A percentile compares a stretch with the other conserved stretches of the same genome.
Evolutionary conservation across 2,797 vertebrate species (phyloP).

Genomic region (Erethizon dorsatum): DNA sequence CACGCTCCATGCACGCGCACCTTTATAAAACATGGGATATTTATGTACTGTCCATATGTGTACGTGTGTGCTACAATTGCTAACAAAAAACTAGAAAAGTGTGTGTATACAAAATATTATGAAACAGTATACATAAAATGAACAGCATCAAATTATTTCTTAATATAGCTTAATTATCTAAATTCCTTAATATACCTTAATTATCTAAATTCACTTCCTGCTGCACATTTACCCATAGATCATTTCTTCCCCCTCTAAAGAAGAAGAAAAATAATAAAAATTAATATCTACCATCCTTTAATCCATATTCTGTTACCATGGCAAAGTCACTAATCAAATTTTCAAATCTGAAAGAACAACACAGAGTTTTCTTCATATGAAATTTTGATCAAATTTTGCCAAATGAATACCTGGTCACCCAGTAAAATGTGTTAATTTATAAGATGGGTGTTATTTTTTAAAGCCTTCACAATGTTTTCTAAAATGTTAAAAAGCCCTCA

Average conservation of each 20-base stretch:
- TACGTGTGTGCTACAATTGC: neutral
- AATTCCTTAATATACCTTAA: constrained; percentile 10
- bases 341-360: constrained; percentile 32
- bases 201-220: neutral
- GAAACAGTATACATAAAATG: neutral
- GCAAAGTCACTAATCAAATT: neutral
- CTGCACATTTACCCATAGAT: neutral
- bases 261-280: neutral
- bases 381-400: constrained; percentile 32
- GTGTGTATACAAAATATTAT: neutral
- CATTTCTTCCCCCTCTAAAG: neutral
- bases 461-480: constrained; percentile 14
- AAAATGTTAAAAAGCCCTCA: neutral
- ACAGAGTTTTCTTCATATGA: neutral
- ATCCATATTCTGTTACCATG: neutral
- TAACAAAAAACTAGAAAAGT: neutral
- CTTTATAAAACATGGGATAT: neutral
- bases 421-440: neutral
- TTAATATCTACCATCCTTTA: neutral
- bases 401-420: neutral
- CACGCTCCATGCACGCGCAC: neutral
- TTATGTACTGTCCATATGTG: neutral
- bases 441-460: neutral
- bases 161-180: neutral
- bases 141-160: constrained; percentile 7